Percentiles rank a stretch among this genome's conserved stretches.
These are phyloP conservation scores for Lasioglossum marginatum DNA, from an alignment of 2,888 invertebrate genomes.

Conservation along the genomic window DNA sequence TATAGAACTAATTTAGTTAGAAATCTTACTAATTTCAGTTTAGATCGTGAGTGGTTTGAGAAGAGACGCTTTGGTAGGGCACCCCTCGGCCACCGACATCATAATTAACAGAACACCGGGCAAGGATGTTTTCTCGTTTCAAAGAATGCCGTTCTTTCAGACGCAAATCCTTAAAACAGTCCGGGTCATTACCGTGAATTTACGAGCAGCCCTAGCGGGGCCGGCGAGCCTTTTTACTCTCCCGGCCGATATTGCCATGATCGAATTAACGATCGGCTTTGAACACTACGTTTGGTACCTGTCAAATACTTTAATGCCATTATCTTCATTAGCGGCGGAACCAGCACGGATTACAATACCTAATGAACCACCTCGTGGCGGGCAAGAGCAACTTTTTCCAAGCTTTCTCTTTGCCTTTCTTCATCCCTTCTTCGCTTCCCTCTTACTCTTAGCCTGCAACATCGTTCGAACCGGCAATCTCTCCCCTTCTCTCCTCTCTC, in stretches of 20 bases:
- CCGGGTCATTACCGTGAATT: slow-evolving; percentile 59
- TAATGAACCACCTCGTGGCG: slow-evolving; percentile 82
- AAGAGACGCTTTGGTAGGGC: neutral
- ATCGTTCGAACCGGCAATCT: slow-evolving; percentile 50
- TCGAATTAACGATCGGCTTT: slow-evolving; percentile 79
- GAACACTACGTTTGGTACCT: slow-evolving; percentile 73
- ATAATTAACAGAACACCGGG: neutral
- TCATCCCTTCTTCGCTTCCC: slow-evolving; percentile 18
- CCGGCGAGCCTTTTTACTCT: slow-evolving; percentile 56
- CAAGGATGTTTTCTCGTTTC: neutral
- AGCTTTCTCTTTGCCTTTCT: slow-evolving; percentile 61
- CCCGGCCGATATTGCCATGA: slow-evolving; percentile 70
- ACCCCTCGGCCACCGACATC: neutral
- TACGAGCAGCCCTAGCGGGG: slow-evolving; percentile 30
- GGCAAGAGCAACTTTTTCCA: slow-evolving; percentile 71
- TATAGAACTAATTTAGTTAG: too few relatives aligned
- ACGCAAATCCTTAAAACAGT: slow-evolving; percentile 34
- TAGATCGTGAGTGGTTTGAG: neutral
- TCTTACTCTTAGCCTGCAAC: slow-evolving; percentile 37
- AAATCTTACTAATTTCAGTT: neutral
- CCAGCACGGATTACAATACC: slow-evolving; percentile 83
- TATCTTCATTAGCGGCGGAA: slow-evolving; percentile 83
- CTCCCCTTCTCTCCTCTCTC: slow-evolving; percentile 56
- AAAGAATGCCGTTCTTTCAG: slow-evolving; percentile 15
- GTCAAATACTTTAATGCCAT: slow-evolving; percentile 83